These are phyloP conservation scores for Acleris sparsana DNA, from an alignment of 2,888 invertebrate genomes.

Conservation along the genomic window DNA sequence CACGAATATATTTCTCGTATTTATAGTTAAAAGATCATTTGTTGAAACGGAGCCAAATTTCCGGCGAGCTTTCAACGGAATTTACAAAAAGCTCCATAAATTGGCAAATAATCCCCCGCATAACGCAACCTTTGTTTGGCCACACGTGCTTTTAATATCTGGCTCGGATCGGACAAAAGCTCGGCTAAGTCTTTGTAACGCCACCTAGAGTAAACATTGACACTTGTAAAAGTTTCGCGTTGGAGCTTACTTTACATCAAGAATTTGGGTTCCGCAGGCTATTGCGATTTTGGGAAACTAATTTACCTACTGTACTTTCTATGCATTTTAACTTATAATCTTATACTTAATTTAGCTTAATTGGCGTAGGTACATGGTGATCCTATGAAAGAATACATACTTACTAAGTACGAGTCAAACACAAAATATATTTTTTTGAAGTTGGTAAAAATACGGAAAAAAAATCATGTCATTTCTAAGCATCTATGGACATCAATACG, in stretches of 20 bases:
- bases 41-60: conserved; percentile 84
- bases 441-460: too few species aligned
- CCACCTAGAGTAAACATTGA: conserved; percentile 70
- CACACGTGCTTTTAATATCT: conserved; percentile 84
- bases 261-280: conserved; percentile 19
- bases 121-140: conserved; percentile 84
- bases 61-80: conserved; percentile 79
- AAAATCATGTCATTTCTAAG: too few species aligned
- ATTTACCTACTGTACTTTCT: too few species aligned
- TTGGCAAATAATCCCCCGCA: conserved; percentile 84
- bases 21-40: conserved; percentile 81
- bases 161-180: conserved; percentile 68
- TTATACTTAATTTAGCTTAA: too few species aligned
- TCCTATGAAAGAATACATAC: too few species aligned
- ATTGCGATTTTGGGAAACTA: too few species aligned
- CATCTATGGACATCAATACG: too few species aligned
- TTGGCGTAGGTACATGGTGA: too few species aligned
- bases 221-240: conserved; percentile 69
- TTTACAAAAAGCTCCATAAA: conserved; percentile 83
- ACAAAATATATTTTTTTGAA: too few species aligned
- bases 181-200: conserved; percentile 77
- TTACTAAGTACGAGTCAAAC: too few species aligned
- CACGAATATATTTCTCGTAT: conserved; percentile 66
- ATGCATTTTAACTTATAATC: too few species aligned
- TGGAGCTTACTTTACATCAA: conserved; percentile 36